phyloP scores from a whole-genome alignment of 1,140 invertebrate species.

The Nephotettix cincticeps region DNA sequence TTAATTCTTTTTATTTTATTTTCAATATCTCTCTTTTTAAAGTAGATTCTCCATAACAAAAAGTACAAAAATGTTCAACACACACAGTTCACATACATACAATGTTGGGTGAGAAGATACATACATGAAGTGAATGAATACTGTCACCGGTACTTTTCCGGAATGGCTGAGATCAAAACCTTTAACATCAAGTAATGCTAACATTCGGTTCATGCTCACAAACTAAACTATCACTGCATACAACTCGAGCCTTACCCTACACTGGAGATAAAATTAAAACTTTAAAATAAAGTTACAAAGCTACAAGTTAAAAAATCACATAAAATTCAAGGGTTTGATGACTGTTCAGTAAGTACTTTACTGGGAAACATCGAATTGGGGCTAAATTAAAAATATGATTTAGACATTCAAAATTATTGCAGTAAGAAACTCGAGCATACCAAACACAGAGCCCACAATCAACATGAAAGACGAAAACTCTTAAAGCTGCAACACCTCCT shows the following conservation, averaged over 20 bases:
- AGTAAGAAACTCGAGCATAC: slow-evolving; percentile 4
- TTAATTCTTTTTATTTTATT: slow-evolving; percentile 26
- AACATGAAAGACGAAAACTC: slow-evolving; percentile 7
- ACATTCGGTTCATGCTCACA: slow-evolving; percentile 4
- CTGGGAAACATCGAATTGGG: no score
- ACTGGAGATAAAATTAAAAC: background rate
- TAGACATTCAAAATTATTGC: slow-evolving; percentile 6
- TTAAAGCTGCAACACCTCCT: slow-evolving; percentile 13
- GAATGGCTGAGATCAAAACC: slow-evolving; percentile 18
- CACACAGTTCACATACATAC: slow-evolving; percentile 22
- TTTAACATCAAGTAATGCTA: slow-evolving; percentile 3
- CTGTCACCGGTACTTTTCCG: slow-evolving; percentile 5
- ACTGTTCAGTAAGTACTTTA: background rate
- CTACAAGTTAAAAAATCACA: background rate
- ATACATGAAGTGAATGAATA: slow-evolving; percentile 8
- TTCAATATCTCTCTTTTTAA: slow-evolving; percentile 19
- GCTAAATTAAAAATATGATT: background rate
- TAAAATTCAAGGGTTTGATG: background rate
- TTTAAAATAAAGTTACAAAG: background rate
- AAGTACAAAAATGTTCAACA: slow-evolving; percentile 29
- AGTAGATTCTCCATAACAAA: slow-evolving; percentile 20
- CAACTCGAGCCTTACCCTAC: slow-evolving; percentile 2
- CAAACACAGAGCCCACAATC: background rate
- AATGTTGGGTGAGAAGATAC: background rate
- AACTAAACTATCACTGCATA: background rate